These are phyloP conservation scores for Caenorhabditis remanei DNA, from an alignment of 1,140 invertebrate genomes.

Conservation along the genomic window DNA sequence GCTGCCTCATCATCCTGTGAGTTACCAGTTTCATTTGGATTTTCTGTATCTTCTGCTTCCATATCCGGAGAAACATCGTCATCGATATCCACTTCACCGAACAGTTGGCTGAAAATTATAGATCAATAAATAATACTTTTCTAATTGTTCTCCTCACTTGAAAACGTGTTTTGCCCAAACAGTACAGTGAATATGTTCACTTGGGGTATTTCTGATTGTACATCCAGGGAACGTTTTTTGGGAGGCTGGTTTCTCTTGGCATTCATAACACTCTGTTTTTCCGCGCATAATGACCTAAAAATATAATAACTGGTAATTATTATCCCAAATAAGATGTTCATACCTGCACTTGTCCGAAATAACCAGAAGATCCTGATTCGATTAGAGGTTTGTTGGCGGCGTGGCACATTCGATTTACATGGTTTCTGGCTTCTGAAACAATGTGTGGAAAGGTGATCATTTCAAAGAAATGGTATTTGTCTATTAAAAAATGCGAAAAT, in stretches of 20 bases:
- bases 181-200: slow-evolving; percentile 98
- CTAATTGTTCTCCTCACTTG: slow-evolving; percentile 84
- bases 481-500: too few relatives aligned
- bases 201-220: slow-evolving; percentile 99
- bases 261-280: slow-evolving; percentile 95
- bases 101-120: slow-evolving; percentile 86
- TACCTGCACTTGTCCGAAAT: slow-evolving; percentile 87
- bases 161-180: slow-evolving; percentile 99
- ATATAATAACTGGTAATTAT: neutral
- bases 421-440: slow-evolving; percentile 87
- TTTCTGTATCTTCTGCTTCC: slow-evolving; percentile 87
- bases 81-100: slow-evolving; percentile 94
- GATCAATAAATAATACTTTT: neutral
- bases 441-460: neutral
- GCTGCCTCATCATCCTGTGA: neutral
- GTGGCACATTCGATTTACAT: slow-evolving; percentile 98
- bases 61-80: slow-evolving; percentile 98
- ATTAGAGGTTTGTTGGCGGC: slow-evolving; percentile 92
- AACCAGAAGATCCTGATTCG: slow-evolving; percentile 96
- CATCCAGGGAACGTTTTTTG: slow-evolving; percentile 96
- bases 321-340: slow-evolving; percentile 63
- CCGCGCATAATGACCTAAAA: slow-evolving; percentile 80
- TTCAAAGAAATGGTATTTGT: slow-evolving; percentile 44
- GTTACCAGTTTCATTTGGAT: slow-evolving; percentile 81
- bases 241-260: slow-evolving; percentile 83